These are phyloP conservation scores for Puffinus mauretanicus DNA, from an alignment of 2,113 vertebrate species.

Conservation along the genomic window DNA sequence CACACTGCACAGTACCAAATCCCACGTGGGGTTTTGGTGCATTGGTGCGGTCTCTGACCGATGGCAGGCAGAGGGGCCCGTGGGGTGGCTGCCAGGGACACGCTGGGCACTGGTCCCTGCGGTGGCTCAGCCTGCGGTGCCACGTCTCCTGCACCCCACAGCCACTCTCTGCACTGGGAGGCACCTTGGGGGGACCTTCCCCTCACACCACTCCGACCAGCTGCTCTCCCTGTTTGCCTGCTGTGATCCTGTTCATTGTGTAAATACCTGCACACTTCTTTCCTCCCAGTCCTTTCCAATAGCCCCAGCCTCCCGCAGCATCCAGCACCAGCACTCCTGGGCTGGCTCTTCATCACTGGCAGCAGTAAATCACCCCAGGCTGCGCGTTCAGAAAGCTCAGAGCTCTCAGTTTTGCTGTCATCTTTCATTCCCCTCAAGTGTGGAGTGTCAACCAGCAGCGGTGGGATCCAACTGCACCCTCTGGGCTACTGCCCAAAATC, in stretches of 20 bases:
- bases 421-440: not conserved
- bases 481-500: not conserved
- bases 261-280: not conserved
- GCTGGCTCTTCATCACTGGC: not conserved
- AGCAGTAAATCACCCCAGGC: not conserved
- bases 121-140: not conserved
- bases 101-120: fast-evolving
- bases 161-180: fast-evolving
- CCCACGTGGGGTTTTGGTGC: not conserved
- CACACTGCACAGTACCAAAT: not conserved
- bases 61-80: fast-evolving
- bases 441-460: not conserved
- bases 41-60: not conserved
- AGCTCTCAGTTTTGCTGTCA: not conserved
- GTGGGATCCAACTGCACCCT: not conserved
- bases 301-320: not conserved
- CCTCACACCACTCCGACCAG: not conserved
- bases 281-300: not conserved
- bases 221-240: not conserved
- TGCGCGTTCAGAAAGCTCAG: not conserved
- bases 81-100: fast-evolving
- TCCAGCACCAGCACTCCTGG: not conserved
- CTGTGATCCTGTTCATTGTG: not conserved
- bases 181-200: not conserved
- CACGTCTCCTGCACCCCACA: not conserved